Evolutionary conservation across 92 coral and sea anemone species (phyloP), one percentile per base, ranked within the genome.

Genomic region (Anthopleura xanthogrammica): DNA sequence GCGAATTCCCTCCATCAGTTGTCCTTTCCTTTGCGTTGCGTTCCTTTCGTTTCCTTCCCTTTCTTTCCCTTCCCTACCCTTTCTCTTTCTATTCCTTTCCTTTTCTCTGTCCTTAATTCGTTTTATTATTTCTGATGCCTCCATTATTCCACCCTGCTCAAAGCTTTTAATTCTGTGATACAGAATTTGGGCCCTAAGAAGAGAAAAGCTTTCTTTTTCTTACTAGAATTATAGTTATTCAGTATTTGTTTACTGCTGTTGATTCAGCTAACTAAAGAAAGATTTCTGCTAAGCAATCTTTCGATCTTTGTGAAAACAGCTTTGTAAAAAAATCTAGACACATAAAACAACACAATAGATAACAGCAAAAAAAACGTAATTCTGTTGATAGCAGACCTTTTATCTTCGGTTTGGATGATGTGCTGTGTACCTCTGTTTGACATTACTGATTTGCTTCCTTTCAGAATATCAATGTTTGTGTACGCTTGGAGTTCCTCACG

Each of bases 401-500:
- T 29, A 29, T 29, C 36, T 29, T 29, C 36, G 36, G 36, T 29
- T 29, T 29, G 36, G 36, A 29, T 29, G 36, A 29, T 29, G 36
- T 62, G 20, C 29, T 19, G 5, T 62, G 71, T 20, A 6, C 20
- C 29, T 17, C 10, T 62, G 71, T 62, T 62, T 62, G 71, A 62
- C 24, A 62, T 62, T n/a, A 20, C 5, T 16, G 5, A 7, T 17
- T 19, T 20, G 5, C 10, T 62, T 20, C 20, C 29, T 62, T 62
- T 17, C 83, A 79, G 83, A 79, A 23, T 14, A 79, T 79, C 74
- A 79, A 39, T 23, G 83, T 79, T 12, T 79, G 83, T 52, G 66
- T 79, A 16, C 50, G 48, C 13, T 9, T 79, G 4, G 57, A 79
- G 52, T 79, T 79, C 29, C 74, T 79, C 73, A 79, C 83, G 22